A percentile compares a stretch with the other conserved stretches of the same genome.
phyloP scores from a whole-genome alignment of 2,888 invertebrate genomes.

The Eilema depressum region DNA sequence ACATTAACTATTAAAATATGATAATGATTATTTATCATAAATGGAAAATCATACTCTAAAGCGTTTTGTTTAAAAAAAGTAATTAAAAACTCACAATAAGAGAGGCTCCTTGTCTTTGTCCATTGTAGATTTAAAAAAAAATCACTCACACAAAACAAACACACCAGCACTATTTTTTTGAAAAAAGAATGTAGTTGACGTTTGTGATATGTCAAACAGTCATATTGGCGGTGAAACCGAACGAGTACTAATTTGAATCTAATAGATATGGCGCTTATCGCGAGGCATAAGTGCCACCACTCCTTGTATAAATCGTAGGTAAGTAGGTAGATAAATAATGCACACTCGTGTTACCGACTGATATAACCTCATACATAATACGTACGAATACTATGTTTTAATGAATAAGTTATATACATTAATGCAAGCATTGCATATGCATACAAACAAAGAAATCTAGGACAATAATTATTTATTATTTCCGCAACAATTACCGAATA shows the following conservation, averaged over 20 bases:
- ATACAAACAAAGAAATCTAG: background rate
- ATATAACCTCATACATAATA: slow-evolving; percentile 24
- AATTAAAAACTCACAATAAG: slow-evolving; percentile 67
- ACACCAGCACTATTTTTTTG: slow-evolving; percentile 35
- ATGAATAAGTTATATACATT: slow-evolving; percentile 11
- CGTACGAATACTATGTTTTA: slow-evolving; percentile 18
- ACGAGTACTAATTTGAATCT: slow-evolving; percentile 60
- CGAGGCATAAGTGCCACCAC: slow-evolving; percentile 38
- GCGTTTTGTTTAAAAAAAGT: background rate
- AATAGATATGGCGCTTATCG: slow-evolving; percentile 54
- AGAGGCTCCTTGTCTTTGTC: slow-evolving; percentile 70
- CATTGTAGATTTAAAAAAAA: slow-evolving; percentile 56
- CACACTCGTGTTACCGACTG: slow-evolving; percentile 36
- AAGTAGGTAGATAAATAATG: slow-evolving; percentile 46
- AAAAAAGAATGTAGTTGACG: slow-evolving; percentile 19
- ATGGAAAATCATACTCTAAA: background rate
- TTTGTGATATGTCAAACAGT: slow-evolving; percentile 33
- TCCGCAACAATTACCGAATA: slow-evolving; percentile 1
- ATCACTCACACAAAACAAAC: slow-evolving; percentile 33
- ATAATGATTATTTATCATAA: slow-evolving; percentile 5
- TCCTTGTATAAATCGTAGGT: slow-evolving; percentile 45
- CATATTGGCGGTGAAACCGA: slow-evolving; percentile 39
- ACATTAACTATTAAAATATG: background rate
- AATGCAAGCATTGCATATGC: background rate
- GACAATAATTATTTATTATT: background rate